Base-by-base conservation (phyloP, 2,888 invertebrate species). In the Zaprionus bogoriensis region DNA sequence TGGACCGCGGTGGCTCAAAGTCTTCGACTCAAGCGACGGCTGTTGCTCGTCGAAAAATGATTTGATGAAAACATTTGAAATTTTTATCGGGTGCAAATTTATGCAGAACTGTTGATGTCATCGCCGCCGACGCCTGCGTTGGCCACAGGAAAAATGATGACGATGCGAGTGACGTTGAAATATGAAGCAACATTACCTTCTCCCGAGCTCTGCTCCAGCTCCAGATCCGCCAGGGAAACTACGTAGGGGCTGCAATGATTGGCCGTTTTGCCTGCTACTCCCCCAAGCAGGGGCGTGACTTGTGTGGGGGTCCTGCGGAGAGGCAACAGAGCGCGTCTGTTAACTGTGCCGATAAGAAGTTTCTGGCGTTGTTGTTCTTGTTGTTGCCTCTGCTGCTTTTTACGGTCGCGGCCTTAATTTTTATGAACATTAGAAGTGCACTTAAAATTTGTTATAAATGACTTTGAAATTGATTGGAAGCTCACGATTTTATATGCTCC, bases 51-150 rank as follows among this genome's bases (percentile, higher is more conserved):
- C 73, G 65, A 67, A 79, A 86, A 79, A 83, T 79, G 81, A 79
- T 74, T 78, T 76, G 83, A 88, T 81, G 88, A 81, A 83, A 86
- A 86, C 86, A 86, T 89, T 88, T 88, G 83, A 88, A 79, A 80
- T 84, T 87, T 88, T 88, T 89, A 87, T 88, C 81, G 82, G 81
- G 83, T 88, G 88, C 79, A 89, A 87, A 87, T 88, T 89, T 89
- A 87, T 87, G 86, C 89, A 83, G 88, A 87, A 87, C 87, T 87
- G 87, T 84, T 87, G 82, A 88, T 88, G 89, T 87, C 86, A 87
- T 86, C 87, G 83, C 75, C 64, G 45, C 63, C 57, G 47, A 19
- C 7, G 36, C 9, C 60, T n/a, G 41, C 39, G 14, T 39, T 39
- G 73, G 69, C 77, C 77, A 64, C 70, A 69, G 73, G 67, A 76